phyloP scores from a whole-genome alignment of 2,113 vertebrate species.

The Thoracochromis brauschi region DNA sequence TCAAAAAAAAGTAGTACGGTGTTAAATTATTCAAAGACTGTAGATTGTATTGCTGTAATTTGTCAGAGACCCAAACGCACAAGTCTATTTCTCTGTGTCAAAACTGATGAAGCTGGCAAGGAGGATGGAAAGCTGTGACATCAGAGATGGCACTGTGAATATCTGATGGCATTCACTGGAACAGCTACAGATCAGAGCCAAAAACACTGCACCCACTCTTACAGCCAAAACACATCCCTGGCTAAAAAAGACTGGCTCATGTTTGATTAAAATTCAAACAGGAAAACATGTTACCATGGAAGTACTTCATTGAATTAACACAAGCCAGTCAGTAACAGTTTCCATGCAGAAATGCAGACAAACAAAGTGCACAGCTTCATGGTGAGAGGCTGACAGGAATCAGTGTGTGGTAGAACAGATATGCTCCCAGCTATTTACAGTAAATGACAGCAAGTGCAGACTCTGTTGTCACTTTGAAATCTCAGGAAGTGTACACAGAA shows the following conservation, averaged over 20 bases:
- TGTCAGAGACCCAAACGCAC: slow-evolving; percentile 60
- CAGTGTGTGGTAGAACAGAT: slow-evolving; percentile 10
- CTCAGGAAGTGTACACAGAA: neutral
- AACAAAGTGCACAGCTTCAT: neutral
- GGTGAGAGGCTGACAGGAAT: neutral
- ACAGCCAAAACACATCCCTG: slow-evolving; percentile 36
- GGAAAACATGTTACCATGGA: slow-evolving; percentile 41
- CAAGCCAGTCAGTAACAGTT: neutral
- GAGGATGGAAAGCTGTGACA: slow-evolving; percentile 41
- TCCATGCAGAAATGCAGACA: slow-evolving; percentile 2
- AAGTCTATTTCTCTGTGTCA: slow-evolving; percentile 62
- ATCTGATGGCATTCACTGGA: slow-evolving; percentile 50
- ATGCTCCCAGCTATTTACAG: slow-evolving; percentile 32
- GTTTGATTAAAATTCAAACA: slow-evolving; percentile 56
- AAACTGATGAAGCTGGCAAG: slow-evolving; percentile 56
- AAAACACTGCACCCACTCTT: neutral
- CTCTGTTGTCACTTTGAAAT: slow-evolving; percentile 2
- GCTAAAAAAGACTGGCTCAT: slow-evolving; percentile 4
- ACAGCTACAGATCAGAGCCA: slow-evolving; percentile 40
- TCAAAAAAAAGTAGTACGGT: neutral
- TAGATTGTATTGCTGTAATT: slow-evolving; percentile 55
- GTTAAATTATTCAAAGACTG: slow-evolving; percentile 55
- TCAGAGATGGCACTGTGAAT: slow-evolving; percentile 48
- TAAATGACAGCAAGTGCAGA: slow-evolving; percentile 19
- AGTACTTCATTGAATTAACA: slow-evolving; percentile 16